These are phyloP conservation scores for Urocolius indicus DNA, from an alignment of 2,113 vertebrate species.

Conservation along the genomic window DNA sequence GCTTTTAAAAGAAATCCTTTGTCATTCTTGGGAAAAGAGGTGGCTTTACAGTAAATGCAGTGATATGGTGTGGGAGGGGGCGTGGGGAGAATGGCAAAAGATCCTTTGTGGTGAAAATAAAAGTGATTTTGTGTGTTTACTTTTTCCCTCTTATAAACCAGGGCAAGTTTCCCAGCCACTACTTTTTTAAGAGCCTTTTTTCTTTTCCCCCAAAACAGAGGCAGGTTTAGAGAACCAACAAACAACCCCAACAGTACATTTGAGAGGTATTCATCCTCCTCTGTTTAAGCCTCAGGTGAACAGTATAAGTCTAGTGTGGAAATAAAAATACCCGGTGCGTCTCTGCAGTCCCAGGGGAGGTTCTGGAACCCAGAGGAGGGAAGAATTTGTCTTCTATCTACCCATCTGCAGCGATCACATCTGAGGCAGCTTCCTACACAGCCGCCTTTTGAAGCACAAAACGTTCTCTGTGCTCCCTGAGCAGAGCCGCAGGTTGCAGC, in stretches of 20 bases:
- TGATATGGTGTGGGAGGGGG: not conserved
- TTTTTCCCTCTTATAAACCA: not conserved
- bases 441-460: not conserved
- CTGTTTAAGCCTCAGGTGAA: not conserved
- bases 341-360: not conserved
- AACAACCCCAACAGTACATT: not conserved
- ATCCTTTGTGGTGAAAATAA: not conserved
- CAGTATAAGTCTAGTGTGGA: not conserved
- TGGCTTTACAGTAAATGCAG: not conserved
- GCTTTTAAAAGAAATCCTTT: not conserved
- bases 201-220: not conserved
- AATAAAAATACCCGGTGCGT: accelerated
- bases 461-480: not conserved
- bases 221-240: not conserved
- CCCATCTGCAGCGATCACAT: not conserved
- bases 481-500: not conserved
- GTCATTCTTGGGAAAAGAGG: not conserved
- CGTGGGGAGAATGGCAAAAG: not conserved
- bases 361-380: not conserved
- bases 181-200: not conserved
- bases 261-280: not conserved
- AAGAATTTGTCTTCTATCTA: not conserved
- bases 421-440: not conserved
- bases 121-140: not conserved
- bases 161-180: not conserved